Percentiles rank a stretch among this genome's conserved stretches.
Evolutionary conservation across 2,797 vertebrate genomes (phyloP).

Genomic region (Galago senegalensis): DNA sequence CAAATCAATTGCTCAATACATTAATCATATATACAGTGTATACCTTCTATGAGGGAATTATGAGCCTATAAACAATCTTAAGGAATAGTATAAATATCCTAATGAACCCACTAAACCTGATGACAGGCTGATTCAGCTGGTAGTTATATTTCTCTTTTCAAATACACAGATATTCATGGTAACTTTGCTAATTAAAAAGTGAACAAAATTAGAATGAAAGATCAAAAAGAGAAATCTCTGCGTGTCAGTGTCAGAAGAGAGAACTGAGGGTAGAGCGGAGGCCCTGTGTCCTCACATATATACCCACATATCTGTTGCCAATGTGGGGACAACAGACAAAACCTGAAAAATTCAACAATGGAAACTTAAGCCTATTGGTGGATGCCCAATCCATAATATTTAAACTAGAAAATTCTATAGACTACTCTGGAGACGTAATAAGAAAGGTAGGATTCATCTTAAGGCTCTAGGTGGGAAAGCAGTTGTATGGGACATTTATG

Average conservation of each 20-base stretch:
- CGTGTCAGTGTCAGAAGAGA: slow-evolving; percentile 8
- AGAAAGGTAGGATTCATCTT: background rate
- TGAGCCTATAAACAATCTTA: background rate
- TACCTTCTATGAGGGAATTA: background rate
- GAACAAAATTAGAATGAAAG: slow-evolving; percentile 33
- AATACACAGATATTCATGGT: slow-evolving; percentile 30
- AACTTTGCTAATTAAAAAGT: slow-evolving; percentile 50
- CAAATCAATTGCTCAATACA: background rate
- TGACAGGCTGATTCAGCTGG: background rate
- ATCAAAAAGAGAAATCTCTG: background rate
- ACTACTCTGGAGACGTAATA: background rate
- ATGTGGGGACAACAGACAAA: background rate
- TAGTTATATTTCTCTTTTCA: background rate
- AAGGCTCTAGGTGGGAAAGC: background rate
- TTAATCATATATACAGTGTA: background rate
- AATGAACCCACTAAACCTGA: background rate
- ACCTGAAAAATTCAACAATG: background rate
- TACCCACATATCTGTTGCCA: background rate
- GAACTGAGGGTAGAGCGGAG: background rate
- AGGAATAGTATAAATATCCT: background rate
- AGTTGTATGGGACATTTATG: background rate
- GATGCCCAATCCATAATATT: background rate
- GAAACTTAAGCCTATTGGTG: background rate
- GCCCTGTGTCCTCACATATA: background rate
- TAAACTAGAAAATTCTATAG: background rate